phyloP scores from a whole-genome alignment of 2,888 invertebrate species.

The Drosophila affinis region DNA sequence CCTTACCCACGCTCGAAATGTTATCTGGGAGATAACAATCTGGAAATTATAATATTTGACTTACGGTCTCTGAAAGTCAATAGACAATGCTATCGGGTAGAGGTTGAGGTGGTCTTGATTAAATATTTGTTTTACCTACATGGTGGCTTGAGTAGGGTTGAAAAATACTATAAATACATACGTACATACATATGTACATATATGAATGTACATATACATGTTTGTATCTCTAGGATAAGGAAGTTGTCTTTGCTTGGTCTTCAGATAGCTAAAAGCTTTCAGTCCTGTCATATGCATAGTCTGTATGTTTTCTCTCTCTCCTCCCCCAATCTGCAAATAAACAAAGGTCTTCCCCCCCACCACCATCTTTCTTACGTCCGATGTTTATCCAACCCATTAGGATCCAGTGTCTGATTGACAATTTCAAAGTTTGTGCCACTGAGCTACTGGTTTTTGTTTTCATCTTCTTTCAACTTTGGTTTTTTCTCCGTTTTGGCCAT shows the following conservation, averaged over 20 bases:
- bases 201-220: no score
- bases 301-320: background rate
- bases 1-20: constrained; percentile 51
- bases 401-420: constrained; percentile 48
- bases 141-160: background rate
- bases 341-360: background rate
- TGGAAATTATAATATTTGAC: constrained; percentile 43
- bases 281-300: background rate
- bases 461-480: constrained; percentile 12
- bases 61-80: constrained; percentile 37
- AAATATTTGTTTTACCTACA: constrained; percentile 24
- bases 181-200: no score
- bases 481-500: constrained; percentile 52
- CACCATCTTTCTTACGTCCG: constrained; percentile 1
- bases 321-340: constrained; percentile 1
- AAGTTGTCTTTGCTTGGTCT: background rate
- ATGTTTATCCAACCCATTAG: constrained; percentile 54
- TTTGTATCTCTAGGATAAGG: background rate
- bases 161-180: background rate
- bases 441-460: constrained; percentile 62
- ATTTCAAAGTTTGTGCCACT: constrained; percentile 46
- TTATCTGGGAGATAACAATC: constrained; percentile 48
- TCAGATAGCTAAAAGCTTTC: background rate
- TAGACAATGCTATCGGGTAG: constrained; percentile 12
- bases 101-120: constrained; percentile 23